Evolutionary conservation across 2,888 invertebrate genomes (phyloP).

Genomic region (Aleiodes alternator): DNA sequence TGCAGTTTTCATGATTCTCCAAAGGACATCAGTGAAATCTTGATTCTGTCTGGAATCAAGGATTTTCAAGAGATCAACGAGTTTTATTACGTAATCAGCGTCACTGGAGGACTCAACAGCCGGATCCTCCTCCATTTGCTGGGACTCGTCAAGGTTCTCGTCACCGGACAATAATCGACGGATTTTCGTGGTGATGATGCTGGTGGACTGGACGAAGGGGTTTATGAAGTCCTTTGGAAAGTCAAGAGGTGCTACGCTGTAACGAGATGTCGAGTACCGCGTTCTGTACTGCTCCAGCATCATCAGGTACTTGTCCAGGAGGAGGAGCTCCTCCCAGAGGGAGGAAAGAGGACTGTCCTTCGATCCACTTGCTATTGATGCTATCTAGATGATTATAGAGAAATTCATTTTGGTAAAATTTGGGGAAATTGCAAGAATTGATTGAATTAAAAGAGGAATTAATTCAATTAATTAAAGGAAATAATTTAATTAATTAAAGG

Average conservation of each 20-base stretch:
- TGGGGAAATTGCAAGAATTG: no score
- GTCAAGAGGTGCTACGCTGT: constrained; percentile 50
- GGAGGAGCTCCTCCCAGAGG: constrained; percentile 61
- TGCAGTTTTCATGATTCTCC: constrained; percentile 57
- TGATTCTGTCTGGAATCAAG: constrained; percentile 57
- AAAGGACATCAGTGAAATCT: constrained; percentile 65
- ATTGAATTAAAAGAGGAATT: no score
- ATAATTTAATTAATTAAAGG: constrained; percentile 4
- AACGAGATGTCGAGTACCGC: constrained; percentile 50
- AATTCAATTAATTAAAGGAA: no score
- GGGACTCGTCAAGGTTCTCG: not conserved
- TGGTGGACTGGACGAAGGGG: constrained; percentile 55
- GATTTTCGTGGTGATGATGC: constrained; percentile 54
- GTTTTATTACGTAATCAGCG: constrained; percentile 52
- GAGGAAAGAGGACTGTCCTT: constrained; percentile 55
- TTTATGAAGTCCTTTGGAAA: constrained; percentile 59
- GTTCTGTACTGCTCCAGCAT: constrained; percentile 57
- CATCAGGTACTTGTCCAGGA: constrained; percentile 59
- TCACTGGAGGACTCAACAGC: constrained; percentile 48
- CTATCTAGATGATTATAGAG: constrained; percentile 50
- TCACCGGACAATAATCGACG: constrained; percentile 54
- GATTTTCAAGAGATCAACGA: constrained; percentile 55
- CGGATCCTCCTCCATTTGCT: constrained; percentile 17
- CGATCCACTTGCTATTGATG: constrained; percentile 59
- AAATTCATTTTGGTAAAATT: no score